Evolutionary conservation across 2,113 vertebrate genomes (phyloP).

Genomic region (Orcinus orca): DNA sequence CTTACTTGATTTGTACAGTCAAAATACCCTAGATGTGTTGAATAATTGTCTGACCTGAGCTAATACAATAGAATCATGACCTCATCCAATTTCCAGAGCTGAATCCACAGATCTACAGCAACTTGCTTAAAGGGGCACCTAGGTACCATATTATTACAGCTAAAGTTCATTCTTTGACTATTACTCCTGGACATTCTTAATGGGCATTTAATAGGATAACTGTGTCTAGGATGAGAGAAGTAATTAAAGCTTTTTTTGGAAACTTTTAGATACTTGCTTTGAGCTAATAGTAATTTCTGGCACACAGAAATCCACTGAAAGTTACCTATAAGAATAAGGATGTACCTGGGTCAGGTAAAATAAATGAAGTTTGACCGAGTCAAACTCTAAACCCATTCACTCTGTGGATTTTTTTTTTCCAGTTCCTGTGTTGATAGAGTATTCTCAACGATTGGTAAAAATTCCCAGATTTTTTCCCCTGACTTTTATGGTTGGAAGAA

Average conservation of each 20-base stretch:
- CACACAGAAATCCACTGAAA: not conserved
- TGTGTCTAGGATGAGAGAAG: not conserved
- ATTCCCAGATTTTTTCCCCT: not conserved
- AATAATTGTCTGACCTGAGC: not conserved
- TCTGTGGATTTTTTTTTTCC: not conserved
- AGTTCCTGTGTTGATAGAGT: not conserved
- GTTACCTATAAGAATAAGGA: not conserved
- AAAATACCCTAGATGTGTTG: not conserved
- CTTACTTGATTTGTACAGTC: not conserved
- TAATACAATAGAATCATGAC: not conserved
- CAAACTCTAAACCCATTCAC: not conserved
- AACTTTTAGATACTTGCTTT: not conserved
- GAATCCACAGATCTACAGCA: not conserved
- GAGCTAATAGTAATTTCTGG: not conserved
- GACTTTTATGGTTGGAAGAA: not conserved
- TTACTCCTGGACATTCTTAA: not conserved
- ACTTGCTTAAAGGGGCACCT: not conserved
- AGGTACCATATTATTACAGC: not conserved
- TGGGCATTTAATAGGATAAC: slow-evolving; percentile 3
- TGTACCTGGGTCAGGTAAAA: not conserved
- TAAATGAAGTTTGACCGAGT: not conserved
- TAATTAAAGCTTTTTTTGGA: not conserved
- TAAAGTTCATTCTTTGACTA: not conserved
- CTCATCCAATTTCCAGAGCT: not conserved
- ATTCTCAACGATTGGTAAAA: slow-evolving; percentile 16